Evolutionary conservation across 2,888 invertebrate species (phyloP), one percentile per base, ranked within the genome.

Genomic region (Eledona agricola): DNA sequence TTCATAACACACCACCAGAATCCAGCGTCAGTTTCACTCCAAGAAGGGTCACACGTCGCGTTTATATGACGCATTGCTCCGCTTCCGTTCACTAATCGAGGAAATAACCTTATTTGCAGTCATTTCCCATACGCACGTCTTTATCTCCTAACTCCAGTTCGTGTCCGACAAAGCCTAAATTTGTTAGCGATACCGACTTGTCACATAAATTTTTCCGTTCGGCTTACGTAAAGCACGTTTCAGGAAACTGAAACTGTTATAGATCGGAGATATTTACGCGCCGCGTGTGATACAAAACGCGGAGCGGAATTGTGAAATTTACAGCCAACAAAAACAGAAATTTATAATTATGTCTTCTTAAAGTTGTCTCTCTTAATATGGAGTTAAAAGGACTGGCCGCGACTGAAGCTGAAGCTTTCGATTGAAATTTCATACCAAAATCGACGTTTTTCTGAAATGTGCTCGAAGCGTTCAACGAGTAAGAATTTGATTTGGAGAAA

Each of bases 1-100:
- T 38, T 38, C 38, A 38, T 38, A 38, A 38, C 25, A 15, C 31
- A 38, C 38, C 38, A 38, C 38, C 38, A 38, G 38, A 16, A 38
- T 25, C 25, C 38, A 16, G 38, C 23, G 15, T 38, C 38, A 26
- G 23, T 38, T 38, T 38, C 38, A 38, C 38, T 38, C 38, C 38
- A 38, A 38, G 38, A 38, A 38, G 26, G 38, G 38, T 38, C 38
- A 38, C 38, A 16, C 16, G 38, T 38, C 38, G 38, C 9, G 16
- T 15, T 17, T 7, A 12, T 16, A 38, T 38, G 38, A 38, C 38
- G 10, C 38, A 38, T 38, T 38, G 22, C 38, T 16, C 16, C 17
- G 38, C 38, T 38, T 38, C 38, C 38, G 38, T 38, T n/a, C n/a
- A n/a, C n/a, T 38, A 25, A 38, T 38, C 38, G 15, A 38, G 38